Percentiles rank a stretch among this genome's conserved stretches.
These are phyloP conservation scores for Heliconius aoede DNA, from an alignment of 2,888 invertebrate genomes.

Conservation along the genomic window DNA sequence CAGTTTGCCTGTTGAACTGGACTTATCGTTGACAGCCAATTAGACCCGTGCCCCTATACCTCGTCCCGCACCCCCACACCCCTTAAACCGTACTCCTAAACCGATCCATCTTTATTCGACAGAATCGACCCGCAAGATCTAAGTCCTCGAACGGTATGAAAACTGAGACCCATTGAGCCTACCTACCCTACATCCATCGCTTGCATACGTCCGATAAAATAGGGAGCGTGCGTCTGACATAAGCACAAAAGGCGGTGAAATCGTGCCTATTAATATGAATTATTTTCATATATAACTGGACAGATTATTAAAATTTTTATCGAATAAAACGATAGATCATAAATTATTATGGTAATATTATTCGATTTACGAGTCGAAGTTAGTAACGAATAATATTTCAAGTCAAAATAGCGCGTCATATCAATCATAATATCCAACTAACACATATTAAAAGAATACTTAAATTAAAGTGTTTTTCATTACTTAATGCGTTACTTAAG, in stretches of 20 bases:
- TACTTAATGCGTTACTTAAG: background rate
- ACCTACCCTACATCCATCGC: constrained; percentile 44
- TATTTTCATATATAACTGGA: constrained; percentile 55
- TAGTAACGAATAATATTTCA: constrained; percentile 28
- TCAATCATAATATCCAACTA: constrained; percentile 19
- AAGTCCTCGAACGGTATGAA: constrained; percentile 65
- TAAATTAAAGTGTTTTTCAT: background rate
- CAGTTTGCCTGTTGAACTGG: constrained; percentile 55
- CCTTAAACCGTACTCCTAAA: constrained; percentile 63
- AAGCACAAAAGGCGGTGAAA: constrained; percentile 62
- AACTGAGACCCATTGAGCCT: constrained; percentile 60
- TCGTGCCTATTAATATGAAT: constrained; percentile 65
- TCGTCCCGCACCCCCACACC: constrained; percentile 54
- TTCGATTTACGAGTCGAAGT: constrained; percentile 30
- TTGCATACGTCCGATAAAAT: constrained; percentile 55
- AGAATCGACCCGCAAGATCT: constrained; percentile 65
- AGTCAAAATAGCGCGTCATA: constrained; percentile 27
- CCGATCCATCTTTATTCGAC: constrained; percentile 80
- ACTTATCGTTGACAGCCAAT: constrained; percentile 81
- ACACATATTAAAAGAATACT: constrained; percentile 1
- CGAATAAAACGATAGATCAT: constrained; percentile 48
- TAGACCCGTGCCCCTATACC: constrained; percentile 67
- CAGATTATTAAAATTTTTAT: constrained; percentile 60
- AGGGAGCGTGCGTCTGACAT: constrained; percentile 61
- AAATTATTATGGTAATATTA: constrained; percentile 46